Evolutionary conservation across 2,113 vertebrate species (phyloP).

Genomic region (Rutilus rutilus): DNA sequence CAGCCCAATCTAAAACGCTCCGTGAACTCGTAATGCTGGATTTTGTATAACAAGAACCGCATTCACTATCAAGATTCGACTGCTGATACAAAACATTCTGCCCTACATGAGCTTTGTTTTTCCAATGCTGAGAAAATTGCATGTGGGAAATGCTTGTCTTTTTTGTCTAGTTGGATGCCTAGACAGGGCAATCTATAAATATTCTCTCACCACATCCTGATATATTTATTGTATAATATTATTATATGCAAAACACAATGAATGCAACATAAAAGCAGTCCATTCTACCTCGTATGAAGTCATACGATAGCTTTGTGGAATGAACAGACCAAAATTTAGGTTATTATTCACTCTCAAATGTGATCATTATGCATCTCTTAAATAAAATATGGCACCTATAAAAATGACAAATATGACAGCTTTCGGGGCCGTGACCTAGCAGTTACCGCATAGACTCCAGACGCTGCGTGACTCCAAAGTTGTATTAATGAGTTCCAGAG

Average conservation of each 20-base stretch:
- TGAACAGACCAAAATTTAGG: neutral
- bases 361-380: conserved; percentile 20
- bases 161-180: neutral
- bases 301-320: neutral
- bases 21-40: conserved; percentile 11
- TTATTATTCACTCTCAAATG: conserved; percentile 7
- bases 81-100: conserved; percentile 14
- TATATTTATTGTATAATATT: neutral
- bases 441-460: conserved; percentile 1
- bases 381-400: conserved; percentile 15
- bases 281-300: neutral
- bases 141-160: conserved; percentile 25
- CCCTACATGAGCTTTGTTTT: conserved; percentile 16
- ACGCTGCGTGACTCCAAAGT: neutral
- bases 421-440: neutral
- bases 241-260: neutral
- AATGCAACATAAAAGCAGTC: neutral
- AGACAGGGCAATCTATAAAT: neutral
- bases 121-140: neutral
- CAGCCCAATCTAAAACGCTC: conserved; percentile 10
- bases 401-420: conserved; percentile 23
- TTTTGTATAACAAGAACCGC: conserved; percentile 12
- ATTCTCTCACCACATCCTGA: neutral
- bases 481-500: conserved; percentile 18
- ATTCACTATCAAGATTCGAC: conserved; percentile 8